Evolutionary conservation across 1,140 invertebrate species (phyloP).

Genomic region (Dufourea novaeangliae): DNA sequence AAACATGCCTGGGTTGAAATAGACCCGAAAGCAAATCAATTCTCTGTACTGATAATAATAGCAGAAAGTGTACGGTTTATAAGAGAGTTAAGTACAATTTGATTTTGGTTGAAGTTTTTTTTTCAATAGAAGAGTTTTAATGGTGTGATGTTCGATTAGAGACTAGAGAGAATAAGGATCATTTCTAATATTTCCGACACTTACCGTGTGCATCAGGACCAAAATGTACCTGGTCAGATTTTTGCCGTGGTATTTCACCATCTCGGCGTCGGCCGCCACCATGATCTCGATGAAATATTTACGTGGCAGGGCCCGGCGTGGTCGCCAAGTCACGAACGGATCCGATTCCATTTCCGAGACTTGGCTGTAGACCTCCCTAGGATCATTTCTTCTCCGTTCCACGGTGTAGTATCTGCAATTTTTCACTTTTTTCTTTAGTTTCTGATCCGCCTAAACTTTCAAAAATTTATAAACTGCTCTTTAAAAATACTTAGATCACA

Average conservation of each 20-base stretch:
- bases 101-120: too few relatives aligned
- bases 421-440: neutral
- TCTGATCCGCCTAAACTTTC: too few relatives aligned
- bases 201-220: constrained; percentile 90
- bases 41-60: too few relatives aligned
- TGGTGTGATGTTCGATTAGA: neutral
- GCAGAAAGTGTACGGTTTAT: too few relatives aligned
- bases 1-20: too few relatives aligned
- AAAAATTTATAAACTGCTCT: too few relatives aligned
- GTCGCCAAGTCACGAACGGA: constrained; percentile 69
- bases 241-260: constrained; percentile 87
- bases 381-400: constrained; percentile 48
- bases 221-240: constrained; percentile 88
- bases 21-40: too few relatives aligned
- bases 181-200: too few relatives aligned
- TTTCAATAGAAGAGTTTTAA: too few relatives aligned
- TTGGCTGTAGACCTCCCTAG: constrained; percentile 48
- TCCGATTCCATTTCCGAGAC: constrained; percentile 63
- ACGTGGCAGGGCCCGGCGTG: constrained; percentile 78
- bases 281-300: constrained; percentile 90
- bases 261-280: constrained; percentile 90
- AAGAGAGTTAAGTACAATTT: too few relatives aligned
- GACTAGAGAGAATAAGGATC: neutral
- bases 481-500: too few relatives aligned
- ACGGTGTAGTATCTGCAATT: constrained; percentile 58